phyloP scores from a whole-genome alignment of 2,888 invertebrate genomes.

The Catocala sponsa region DNA sequence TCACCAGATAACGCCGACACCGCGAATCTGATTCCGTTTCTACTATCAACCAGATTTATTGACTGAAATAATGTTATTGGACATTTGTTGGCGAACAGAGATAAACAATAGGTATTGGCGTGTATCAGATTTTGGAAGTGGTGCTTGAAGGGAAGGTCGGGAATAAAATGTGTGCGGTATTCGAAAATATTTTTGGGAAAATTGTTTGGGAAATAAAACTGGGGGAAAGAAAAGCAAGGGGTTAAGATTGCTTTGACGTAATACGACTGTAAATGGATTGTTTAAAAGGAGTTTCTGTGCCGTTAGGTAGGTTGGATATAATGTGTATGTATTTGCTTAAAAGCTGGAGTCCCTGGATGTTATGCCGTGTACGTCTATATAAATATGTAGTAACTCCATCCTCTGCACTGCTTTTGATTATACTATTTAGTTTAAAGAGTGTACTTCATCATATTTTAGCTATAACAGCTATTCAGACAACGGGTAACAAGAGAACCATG shows the following conservation, averaged over 20 bases:
- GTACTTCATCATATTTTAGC: too few relatives aligned
- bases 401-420: too few relatives aligned
- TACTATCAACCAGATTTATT: constrained; percentile 79
- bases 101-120: constrained; percentile 56
- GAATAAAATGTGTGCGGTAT: constrained; percentile 6
- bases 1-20: constrained; percentile 84
- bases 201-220: constrained; percentile 10
- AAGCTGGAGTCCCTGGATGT: too few relatives aligned
- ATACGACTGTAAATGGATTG: neutral
- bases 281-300: neutral
- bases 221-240: constrained; percentile 1
- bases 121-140: constrained; percentile 48
- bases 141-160: constrained; percentile 5
- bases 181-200: constrained; percentile 16
- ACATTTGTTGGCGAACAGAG: constrained; percentile 41
- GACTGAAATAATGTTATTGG: constrained; percentile 68
- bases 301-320: neutral
- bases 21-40: constrained; percentile 85
- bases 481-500: too few relatives aligned
- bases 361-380: too few relatives aligned
- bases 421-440: too few relatives aligned
- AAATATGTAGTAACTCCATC: too few relatives aligned
- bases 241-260: constrained; percentile 1
- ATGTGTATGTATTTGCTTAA: too few relatives aligned
- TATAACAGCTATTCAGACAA: too few relatives aligned